Evolutionary conservation across 92 coral and sea anemone genomes (phyloP).

Genomic region (Desmophyllum pertusum): DNA sequence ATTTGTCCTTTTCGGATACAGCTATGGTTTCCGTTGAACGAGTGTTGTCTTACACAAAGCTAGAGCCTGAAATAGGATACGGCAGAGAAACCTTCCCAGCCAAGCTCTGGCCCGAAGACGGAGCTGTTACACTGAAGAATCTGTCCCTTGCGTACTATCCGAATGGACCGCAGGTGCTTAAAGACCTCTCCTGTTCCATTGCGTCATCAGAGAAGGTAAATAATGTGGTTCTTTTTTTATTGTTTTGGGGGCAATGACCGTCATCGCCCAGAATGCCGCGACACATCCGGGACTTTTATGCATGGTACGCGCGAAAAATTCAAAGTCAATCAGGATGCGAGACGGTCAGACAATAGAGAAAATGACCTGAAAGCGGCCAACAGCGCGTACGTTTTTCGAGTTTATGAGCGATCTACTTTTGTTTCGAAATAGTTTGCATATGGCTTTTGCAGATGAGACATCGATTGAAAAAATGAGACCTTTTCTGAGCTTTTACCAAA

Average conservation of each 20-base stretch:
- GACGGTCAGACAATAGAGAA: too few relatives aligned
- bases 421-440: too few relatives aligned
- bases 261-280: too few relatives aligned
- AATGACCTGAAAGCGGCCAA: too few relatives aligned
- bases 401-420: too few relatives aligned
- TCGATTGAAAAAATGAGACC: too few relatives aligned
- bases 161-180: background rate
- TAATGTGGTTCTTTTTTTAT: background rate
- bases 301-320: too few relatives aligned
- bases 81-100: background rate
- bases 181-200: background rate
- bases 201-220: background rate
- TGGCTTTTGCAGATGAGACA: too few relatives aligned
- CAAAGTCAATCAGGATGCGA: too few relatives aligned
- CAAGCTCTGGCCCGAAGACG: background rate
- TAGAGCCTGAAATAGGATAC: background rate
- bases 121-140: background rate
- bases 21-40: background rate
- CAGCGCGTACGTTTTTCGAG: too few relatives aligned
- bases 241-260: background rate
- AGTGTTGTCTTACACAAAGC: background rate
- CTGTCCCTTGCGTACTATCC: slow-evolving; percentile 1
- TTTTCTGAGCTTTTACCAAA: too few relatives aligned
- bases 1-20: background rate
- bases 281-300: too few relatives aligned